Base-by-base conservation (phyloP, 2,113 vertebrate species). In the Megatriorchis doriae region DNA sequence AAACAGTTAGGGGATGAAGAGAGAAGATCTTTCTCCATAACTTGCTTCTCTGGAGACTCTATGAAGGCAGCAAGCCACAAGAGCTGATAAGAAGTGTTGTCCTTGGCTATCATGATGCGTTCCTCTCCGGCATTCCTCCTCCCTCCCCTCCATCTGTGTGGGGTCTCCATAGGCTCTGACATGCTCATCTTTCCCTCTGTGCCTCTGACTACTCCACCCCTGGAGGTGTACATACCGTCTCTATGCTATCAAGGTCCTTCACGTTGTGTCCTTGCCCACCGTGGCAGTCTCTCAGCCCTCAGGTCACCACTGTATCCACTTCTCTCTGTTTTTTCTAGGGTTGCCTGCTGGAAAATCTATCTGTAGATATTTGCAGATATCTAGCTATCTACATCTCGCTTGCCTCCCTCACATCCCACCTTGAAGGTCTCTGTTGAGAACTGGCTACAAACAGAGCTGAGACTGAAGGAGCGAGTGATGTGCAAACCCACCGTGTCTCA, bases 261-360 rank as follows among this genome's bases (percentile, higher is more conserved):
- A 42, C 3, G 0, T 7, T 11, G 13, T 58, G 50, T 52, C 43
- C 70, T 53, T 86, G 62, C 23, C 61, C 47, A 56, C 40, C 7
- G 3, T 10, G 18, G 8, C 45, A 53, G 38, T 8, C 13, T 52
- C 34, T 65, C 34, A 59, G 52, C 5, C 20, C 31, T 5, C 5
- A 32, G 13, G 10, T 42, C 72, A 55, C 21, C 0, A 0, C 31
- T 53, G 53, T 55, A 48, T 61, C 70, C 75, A 65, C 1, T 0
- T 40, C 20, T 45, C 50, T 5, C 3, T 34, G n/a, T 50, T 86
- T 62, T 42, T n/a, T 43, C 63, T 38, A 53, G 18, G 16, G 18
- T 16, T 55, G 20, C 31, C 65, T 55, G 52, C n/a, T 43, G 59
- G 77, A 72, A 66, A 78, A 77, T 34, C 70, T 66, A 71, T 42